These are phyloP conservation scores for Semaprochilodus insignis DNA, from an alignment of 2,797 vertebrate species.

Conservation along the genomic window DNA sequence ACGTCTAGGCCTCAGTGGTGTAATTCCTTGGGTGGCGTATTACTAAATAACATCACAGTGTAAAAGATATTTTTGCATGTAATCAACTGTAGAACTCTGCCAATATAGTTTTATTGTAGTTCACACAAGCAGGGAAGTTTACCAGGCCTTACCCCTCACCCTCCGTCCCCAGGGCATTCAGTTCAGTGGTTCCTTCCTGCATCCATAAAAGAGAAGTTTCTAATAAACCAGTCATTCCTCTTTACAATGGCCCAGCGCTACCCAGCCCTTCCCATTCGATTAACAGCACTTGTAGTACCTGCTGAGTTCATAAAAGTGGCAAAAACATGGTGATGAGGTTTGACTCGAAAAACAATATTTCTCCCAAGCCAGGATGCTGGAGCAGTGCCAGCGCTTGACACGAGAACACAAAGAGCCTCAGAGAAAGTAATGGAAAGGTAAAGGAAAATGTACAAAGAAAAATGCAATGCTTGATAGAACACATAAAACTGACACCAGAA, in stretches of 20 bases:
- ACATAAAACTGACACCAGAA: constrained; percentile 2
- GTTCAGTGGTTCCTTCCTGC: constrained; percentile 6
- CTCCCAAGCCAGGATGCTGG: not conserved
- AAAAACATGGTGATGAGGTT: not conserved
- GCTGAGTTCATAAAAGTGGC: constrained; percentile 17
- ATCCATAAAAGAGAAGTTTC: constrained; percentile 8
- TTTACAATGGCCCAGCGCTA: not conserved
- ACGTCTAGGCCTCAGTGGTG: not conserved
- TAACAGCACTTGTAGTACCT: constrained; percentile 7
- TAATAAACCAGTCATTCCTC: constrained; percentile 2
- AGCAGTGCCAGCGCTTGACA: not conserved
- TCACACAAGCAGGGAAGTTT: constrained; percentile 1
- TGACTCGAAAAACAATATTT: constrained; percentile 23
- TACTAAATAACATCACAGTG: constrained; percentile 2
- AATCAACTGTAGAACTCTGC: not conserved
- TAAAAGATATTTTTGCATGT: not conserved
- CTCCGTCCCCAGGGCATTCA: not conserved
- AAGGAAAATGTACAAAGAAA: not conserved
- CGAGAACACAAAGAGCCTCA: not conserved
- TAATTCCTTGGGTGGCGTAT: not conserved
- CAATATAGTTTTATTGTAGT: not conserved
- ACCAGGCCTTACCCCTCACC: not conserved
- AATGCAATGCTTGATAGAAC: not conserved
- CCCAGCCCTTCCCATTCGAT: not conserved
- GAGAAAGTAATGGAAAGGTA: not conserved